These are phyloP conservation scores for Bovichtus variegatus DNA, from an alignment of 2,797 vertebrate genomes.

Conservation along the genomic window DNA sequence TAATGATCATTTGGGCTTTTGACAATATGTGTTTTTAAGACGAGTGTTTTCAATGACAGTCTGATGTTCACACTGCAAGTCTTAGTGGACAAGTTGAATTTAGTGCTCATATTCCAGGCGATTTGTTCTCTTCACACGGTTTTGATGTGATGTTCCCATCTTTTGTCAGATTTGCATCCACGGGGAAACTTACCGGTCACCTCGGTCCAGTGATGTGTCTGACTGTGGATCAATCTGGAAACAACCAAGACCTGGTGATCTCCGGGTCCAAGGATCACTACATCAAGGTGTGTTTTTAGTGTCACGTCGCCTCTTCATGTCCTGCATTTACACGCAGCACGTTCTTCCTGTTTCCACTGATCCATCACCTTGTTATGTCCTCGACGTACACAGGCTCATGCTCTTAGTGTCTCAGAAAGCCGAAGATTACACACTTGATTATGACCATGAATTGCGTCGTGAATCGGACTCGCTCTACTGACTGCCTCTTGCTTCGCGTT, in stretches of 20 bases:
- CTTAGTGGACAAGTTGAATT: too few relatives aligned
- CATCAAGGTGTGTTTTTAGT: conserved; percentile 86
- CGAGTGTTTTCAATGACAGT: too few relatives aligned
- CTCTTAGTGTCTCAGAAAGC: too few relatives aligned
- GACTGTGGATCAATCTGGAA: conserved; percentile 93
- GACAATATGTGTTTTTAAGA: not conserved
- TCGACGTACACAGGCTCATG: too few relatives aligned
- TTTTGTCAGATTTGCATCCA: conserved; percentile 91
- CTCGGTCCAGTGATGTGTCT: conserved; percentile 98
- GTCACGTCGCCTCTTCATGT: not conserved
- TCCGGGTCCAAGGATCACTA: conserved; percentile 99
- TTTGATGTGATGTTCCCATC: not conserved
- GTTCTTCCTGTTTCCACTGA: not conserved
- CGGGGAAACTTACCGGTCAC: conserved; percentile 95
- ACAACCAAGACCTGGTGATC: conserved; percentile 94
- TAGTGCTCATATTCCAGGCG: too few relatives aligned
- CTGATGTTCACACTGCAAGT: too few relatives aligned
- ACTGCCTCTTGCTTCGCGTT: too few relatives aligned
- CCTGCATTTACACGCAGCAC: not conserved
- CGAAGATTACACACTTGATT: too few relatives aligned
- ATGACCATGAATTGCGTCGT: too few relatives aligned
- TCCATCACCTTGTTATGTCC: too few relatives aligned
- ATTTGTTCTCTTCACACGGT: too few relatives aligned
- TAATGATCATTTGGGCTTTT: not conserved
- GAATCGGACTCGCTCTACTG: too few relatives aligned